phyloP scores from a whole-genome alignment of 2,113 vertebrate genomes.

The Serranochromis macrocephalus region DNA sequence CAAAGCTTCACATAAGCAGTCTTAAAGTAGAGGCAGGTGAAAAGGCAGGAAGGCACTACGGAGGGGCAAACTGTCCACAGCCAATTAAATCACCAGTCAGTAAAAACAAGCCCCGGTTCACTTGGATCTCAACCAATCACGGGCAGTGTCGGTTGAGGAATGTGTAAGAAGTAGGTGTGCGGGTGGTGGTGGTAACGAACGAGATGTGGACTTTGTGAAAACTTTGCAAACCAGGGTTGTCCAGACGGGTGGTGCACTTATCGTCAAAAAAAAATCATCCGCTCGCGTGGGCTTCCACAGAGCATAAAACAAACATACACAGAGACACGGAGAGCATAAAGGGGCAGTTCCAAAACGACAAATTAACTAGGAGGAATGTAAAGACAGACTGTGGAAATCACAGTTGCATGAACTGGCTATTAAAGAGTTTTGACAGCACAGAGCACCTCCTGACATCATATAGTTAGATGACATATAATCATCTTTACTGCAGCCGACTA shows the following conservation, averaged over 20 bases:
- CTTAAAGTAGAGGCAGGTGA: slow-evolving; percentile 4
- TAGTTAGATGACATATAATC: background rate
- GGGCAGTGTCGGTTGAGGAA: background rate
- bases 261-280: background rate
- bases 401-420: background rate
- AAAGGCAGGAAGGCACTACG: background rate
- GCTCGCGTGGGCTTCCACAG: background rate
- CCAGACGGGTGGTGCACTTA: background rate
- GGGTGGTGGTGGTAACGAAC: background rate
- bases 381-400: background rate
- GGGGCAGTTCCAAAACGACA: background rate
- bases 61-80: background rate
- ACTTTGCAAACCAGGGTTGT: background rate
- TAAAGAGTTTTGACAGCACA: background rate
- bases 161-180: slow-evolving; percentile 13
- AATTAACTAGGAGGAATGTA: background rate
- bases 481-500: background rate
- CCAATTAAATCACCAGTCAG: slow-evolving; percentile 22
- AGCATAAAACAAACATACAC: background rate
- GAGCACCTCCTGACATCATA: background rate
- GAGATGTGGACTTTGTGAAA: background rate
- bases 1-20: background rate
- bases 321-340: background rate
- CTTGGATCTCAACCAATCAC: slow-evolving; percentile 32
- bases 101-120: background rate